Evolutionary conservation across 1,140 invertebrate genomes (phyloP).

Genomic region (Panagrolaimus sp.): DNA sequence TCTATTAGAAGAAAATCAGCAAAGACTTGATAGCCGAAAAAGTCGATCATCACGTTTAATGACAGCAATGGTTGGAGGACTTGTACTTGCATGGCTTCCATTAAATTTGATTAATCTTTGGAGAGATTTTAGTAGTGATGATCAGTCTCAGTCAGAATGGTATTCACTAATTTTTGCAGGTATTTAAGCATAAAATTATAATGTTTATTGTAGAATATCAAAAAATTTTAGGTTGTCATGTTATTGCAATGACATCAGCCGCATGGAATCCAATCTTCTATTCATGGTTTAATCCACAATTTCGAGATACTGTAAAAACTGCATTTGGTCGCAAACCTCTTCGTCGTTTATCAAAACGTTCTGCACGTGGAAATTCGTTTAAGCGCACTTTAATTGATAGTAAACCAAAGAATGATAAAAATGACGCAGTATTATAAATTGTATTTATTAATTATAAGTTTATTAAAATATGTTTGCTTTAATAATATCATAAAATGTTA

Average conservation of each 20-base stretch:
- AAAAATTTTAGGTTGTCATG: constrained; percentile 57
- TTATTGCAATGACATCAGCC: constrained; percentile 64
- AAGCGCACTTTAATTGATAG: too few relatives aligned
- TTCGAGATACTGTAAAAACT: constrained; percentile 35
- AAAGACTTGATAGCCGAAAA: constrained; percentile 47
- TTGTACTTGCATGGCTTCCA: constrained; percentile 61
- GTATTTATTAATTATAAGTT: too few relatives aligned
- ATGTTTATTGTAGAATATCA: not conserved
- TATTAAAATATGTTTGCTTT: too few relatives aligned
- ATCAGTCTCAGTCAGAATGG: constrained; percentile 30
- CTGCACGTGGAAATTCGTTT: too few relatives aligned
- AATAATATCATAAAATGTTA: too few relatives aligned
- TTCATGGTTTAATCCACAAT: constrained; percentile 60
- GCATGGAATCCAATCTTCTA: constrained; percentile 64
- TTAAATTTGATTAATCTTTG: constrained; percentile 63
- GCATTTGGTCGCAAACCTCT: not conserved
- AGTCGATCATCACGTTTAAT: constrained; percentile 48
- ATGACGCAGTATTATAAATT: too few relatives aligned
- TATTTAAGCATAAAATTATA: too few relatives aligned
- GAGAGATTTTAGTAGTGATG: constrained; percentile 36
- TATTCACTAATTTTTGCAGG: constrained; percentile 60
- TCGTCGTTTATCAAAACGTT: not conserved
- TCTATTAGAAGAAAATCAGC: constrained; percentile 49
- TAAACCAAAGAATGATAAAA: too few relatives aligned
- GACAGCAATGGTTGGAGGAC: constrained; percentile 52